Percentiles rank a stretch among this genome's conserved stretches.
phyloP scores from a whole-genome alignment of 2,888 invertebrate species.

The Venustoraphidia nigricollis region DNA sequence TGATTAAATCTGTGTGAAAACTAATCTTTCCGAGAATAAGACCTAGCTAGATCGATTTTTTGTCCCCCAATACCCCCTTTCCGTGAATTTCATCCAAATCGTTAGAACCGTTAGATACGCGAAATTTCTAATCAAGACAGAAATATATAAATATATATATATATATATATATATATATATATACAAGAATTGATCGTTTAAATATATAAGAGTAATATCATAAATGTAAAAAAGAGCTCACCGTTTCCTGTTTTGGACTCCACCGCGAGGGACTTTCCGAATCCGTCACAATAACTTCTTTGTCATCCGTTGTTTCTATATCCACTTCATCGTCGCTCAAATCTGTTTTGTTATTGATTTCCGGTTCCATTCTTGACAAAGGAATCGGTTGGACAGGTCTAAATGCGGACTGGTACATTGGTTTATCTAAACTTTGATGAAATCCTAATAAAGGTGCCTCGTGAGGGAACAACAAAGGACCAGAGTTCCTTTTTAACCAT shows the following conservation, averaged over 20 bases:
- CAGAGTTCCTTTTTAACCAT: conserved; percentile 42
- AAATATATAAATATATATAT: too few relatives aligned
- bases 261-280: conserved; percentile 20
- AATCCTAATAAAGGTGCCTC: conserved; percentile 30
- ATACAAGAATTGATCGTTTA: too few relatives aligned
- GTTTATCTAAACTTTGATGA: conserved; percentile 19
- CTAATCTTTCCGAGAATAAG: too few relatives aligned
- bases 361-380: conserved; percentile 11
- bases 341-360: conserved; percentile 20
- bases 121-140: too few relatives aligned
- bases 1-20: too few relatives aligned
- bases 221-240: conserved; percentile 18
- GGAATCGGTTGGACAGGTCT: conserved; percentile 33
- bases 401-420: conserved; percentile 38
- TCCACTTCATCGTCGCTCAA: conserved; percentile 72
- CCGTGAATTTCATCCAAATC: too few relatives aligned
- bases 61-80: too few relatives aligned
- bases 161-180: too few relatives aligned
- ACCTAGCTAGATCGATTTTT: too few relatives aligned
- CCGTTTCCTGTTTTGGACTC: conserved; percentile 35
- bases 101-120: too few relatives aligned
- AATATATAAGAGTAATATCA: not conserved
- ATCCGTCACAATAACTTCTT: conserved; percentile 23
- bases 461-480: conserved; percentile 29
- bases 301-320: conserved; percentile 75